phyloP scores from a whole-genome alignment of 1,140 invertebrate species.

The Uloborus diversus region DNA sequence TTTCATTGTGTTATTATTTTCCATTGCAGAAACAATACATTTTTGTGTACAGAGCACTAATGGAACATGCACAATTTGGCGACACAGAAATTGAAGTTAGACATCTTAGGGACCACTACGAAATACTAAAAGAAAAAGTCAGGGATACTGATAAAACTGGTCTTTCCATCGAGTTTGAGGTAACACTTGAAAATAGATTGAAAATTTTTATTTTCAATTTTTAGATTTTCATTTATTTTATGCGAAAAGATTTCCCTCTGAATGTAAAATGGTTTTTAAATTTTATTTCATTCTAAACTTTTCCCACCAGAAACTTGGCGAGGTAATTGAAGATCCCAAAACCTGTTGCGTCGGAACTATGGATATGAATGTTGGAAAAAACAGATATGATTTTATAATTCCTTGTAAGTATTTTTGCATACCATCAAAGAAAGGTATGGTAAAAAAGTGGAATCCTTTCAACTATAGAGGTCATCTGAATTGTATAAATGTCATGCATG shows the following conservation, averaged over 20 bases:
- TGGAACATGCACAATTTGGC: slow-evolving; percentile 93
- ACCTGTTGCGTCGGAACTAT: slow-evolving; percentile 80
- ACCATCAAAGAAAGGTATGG: no score
- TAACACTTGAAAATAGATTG: slow-evolving; percentile 63
- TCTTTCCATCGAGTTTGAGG: slow-evolving; percentile 78
- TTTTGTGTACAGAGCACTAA: slow-evolving; percentile 93
- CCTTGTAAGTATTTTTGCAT: slow-evolving; percentile 72
- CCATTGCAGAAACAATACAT: slow-evolving; percentile 86
- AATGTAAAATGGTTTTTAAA: background rate
- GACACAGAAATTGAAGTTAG: slow-evolving; percentile 85
- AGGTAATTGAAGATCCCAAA: slow-evolving; percentile 82
- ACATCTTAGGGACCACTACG: slow-evolving; percentile 72
- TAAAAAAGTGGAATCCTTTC: no score
- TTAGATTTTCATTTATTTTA: background rate
- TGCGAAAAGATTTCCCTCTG: no score
- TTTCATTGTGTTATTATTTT: background rate
- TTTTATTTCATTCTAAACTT: background rate
- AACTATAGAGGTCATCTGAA: no score
- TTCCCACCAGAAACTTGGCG: slow-evolving; percentile 76
- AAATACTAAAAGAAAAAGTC: slow-evolving; percentile 74
- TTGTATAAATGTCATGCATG: no score
- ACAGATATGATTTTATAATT: slow-evolving; percentile 85
- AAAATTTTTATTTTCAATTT: background rate
- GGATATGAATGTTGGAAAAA: slow-evolving; percentile 87
- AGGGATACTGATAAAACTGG: slow-evolving; percentile 51